Conservation (phyloP, 35 echinoderm and acorn worm species). For the Stichopus chloronotus region DNA sequence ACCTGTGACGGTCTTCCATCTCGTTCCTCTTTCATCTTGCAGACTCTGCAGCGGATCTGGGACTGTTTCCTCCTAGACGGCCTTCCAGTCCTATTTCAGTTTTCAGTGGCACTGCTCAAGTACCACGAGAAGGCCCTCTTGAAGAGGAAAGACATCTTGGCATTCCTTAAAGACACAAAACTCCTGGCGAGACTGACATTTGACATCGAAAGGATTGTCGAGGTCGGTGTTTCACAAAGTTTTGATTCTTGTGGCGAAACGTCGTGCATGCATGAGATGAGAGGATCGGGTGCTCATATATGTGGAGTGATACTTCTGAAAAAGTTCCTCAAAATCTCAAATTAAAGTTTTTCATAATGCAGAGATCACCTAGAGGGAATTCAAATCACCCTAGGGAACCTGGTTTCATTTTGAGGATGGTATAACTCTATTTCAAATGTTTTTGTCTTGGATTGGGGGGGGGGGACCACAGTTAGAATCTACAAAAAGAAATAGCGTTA, state of each 20-base stretch:
- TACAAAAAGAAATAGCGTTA: too few species aligned
- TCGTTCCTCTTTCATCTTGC: constrained; percentile 31
- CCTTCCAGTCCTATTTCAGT: constrained; percentile 86
- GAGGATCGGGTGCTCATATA: too few species aligned
- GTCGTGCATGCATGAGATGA: too few species aligned
- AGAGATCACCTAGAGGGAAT: too few species aligned
- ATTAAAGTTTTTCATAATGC: too few species aligned
- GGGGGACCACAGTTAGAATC: too few species aligned
- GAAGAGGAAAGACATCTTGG: constrained; percentile 85
- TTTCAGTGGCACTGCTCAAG: constrained; percentile 85
- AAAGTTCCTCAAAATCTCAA: too few species aligned
- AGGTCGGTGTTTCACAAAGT: constrained; percentile 54
- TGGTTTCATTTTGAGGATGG: too few species aligned
- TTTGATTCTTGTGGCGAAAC: background rate
- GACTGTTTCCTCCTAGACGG: constrained; percentile 98
- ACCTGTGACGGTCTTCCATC: background rate
- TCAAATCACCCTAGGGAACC: too few species aligned
- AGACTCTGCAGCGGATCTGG: constrained; percentile 94
- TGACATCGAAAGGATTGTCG: constrained; percentile 82
- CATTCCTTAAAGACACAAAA: constrained; percentile 93
- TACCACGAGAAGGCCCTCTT: constrained; percentile 84
- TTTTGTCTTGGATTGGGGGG: too few species aligned
- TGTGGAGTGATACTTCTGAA: too few species aligned
- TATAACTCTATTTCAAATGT: too few species aligned
- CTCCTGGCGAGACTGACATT: constrained; percentile 83